These are phyloP conservation scores for Aphelenchoides fujianensis DNA, from an alignment of 1,140 invertebrate species.

Conservation along the genomic window DNA sequence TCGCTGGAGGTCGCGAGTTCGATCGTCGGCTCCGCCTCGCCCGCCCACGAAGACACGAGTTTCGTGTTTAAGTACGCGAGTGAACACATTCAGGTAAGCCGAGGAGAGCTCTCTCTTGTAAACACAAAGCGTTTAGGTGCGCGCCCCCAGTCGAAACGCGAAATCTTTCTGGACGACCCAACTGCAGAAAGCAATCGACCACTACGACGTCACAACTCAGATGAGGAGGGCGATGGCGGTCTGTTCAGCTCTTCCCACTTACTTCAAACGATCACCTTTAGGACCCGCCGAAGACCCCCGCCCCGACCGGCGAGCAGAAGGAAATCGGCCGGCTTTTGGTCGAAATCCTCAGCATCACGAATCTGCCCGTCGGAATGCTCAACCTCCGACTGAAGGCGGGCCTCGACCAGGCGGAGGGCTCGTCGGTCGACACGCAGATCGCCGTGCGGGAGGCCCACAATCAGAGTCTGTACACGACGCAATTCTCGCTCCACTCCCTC, in stretches of 20 bases:
- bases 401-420: slow-evolving; percentile 5
- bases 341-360: slow-evolving; percentile 31
- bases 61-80: slow-evolving; percentile 28
- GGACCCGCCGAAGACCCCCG: background rate
- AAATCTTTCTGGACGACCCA: slow-evolving; percentile 34
- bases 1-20: slow-evolving; percentile 22
- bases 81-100: slow-evolving; percentile 4
- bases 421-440: background rate
- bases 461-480: slow-evolving; percentile 30
- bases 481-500: background rate
- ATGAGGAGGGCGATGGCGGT: slow-evolving; percentile 22
- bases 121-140: slow-evolving; percentile 18
- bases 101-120: slow-evolving; percentile 2
- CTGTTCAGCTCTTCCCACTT: too few species aligned
- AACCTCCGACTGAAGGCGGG: slow-evolving; percentile 1
- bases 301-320: background rate
- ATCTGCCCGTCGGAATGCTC: background rate
- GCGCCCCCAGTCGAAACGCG: slow-evolving; percentile 31
- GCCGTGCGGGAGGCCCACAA: background rate
- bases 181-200: slow-evolving; percentile 41
- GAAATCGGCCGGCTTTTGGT: slow-evolving; percentile 32
- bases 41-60: slow-evolving; percentile 21
- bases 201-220: slow-evolving; percentile 30
- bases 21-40: background rate
- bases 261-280: slow-evolving; percentile 16